Evolutionary conservation across 2,113 vertebrate species (phyloP).

Genomic region (Centropus bengalensis): DNA sequence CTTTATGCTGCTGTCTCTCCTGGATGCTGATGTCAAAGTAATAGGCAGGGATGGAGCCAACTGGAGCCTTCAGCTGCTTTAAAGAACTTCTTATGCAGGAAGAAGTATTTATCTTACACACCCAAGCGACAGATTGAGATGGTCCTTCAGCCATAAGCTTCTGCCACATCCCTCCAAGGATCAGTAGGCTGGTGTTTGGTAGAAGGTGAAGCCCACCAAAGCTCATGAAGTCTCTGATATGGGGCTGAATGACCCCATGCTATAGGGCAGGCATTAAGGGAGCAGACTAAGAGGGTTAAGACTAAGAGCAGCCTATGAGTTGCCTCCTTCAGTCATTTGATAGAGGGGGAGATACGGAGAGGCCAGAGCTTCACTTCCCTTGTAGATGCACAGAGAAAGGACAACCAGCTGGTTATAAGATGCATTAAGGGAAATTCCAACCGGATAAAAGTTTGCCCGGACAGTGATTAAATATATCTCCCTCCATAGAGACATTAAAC

Average conservation of each 20-base stretch:
- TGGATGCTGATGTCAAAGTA: not conserved
- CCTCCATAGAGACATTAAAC: accelerated
- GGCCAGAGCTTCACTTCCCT: not conserved
- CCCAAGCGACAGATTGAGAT: not conserved
- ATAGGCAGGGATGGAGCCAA: accelerated
- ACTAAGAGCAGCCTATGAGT: not conserved
- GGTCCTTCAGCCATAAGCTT: not conserved
- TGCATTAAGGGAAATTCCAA: not conserved
- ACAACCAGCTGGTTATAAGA: not conserved
- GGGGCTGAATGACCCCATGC: not conserved
- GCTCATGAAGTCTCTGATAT: not conserved
- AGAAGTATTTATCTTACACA: not conserved
- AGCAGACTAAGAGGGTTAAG: not conserved
- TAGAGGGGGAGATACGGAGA: not conserved
- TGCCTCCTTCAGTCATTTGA: not conserved
- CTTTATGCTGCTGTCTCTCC: not conserved
- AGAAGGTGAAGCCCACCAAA: not conserved
- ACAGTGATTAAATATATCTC: not conserved
- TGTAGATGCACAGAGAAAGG: not conserved
- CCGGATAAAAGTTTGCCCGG: accelerated
- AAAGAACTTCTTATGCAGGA: not conserved
- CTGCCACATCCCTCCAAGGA: not conserved
- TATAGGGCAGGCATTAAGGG: not conserved
- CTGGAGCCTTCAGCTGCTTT: not conserved
- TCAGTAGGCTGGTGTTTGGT: not conserved